A percentile compares a stretch with the other conserved stretches of the same genome.
Evolutionary conservation across 1,140 invertebrate species (phyloP).

Genomic region (Megalopta genalis): DNA sequence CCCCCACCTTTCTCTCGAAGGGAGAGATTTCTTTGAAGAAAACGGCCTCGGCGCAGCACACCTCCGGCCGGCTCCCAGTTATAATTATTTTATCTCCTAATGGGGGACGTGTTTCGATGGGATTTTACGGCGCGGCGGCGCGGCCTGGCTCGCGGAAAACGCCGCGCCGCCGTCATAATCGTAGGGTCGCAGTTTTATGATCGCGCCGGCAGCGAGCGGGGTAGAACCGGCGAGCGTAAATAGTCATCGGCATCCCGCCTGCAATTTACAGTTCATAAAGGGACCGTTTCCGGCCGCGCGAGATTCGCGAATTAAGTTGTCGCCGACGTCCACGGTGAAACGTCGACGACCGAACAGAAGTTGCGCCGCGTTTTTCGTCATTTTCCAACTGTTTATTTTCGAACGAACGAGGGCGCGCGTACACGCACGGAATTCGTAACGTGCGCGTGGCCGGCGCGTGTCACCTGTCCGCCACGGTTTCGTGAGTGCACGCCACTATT

Average conservation of each 20-base stretch:
- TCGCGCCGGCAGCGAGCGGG: not conserved
- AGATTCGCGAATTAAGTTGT: no score
- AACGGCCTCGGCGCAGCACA: not conserved
- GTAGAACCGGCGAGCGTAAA: constrained; percentile 14
- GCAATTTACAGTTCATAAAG: constrained; percentile 18
- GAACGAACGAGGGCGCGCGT: constrained; percentile 59
- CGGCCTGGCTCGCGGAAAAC: constrained; percentile 8
- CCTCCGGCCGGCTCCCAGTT: constrained; percentile 4
- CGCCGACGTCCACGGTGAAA: no score
- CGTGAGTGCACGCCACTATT: constrained; percentile 68
- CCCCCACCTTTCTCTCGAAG: not conserved
- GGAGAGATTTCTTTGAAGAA: not conserved
- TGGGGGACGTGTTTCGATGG: constrained; percentile 8
- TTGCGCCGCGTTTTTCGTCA: constrained; percentile 52
- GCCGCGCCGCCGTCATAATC: constrained; percentile 16
- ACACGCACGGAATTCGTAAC: constrained; percentile 46
- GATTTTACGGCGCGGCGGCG: constrained; percentile 7
- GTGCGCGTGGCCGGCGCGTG: constrained; percentile 75
- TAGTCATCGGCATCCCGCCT: constrained; percentile 10
- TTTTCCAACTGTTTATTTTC: constrained; percentile 68
- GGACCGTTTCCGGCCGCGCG: constrained; percentile 22
- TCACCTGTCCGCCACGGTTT: constrained; percentile 79
- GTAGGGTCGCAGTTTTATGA: constrained; percentile 23
- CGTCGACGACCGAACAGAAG: no score
- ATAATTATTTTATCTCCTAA: constrained; percentile 42